Evolutionary conservation across 2,797 vertebrate genomes (phyloP), one percentile per base, ranked within the genome.

Genomic region (Paedocypris micromegethes): DNA sequence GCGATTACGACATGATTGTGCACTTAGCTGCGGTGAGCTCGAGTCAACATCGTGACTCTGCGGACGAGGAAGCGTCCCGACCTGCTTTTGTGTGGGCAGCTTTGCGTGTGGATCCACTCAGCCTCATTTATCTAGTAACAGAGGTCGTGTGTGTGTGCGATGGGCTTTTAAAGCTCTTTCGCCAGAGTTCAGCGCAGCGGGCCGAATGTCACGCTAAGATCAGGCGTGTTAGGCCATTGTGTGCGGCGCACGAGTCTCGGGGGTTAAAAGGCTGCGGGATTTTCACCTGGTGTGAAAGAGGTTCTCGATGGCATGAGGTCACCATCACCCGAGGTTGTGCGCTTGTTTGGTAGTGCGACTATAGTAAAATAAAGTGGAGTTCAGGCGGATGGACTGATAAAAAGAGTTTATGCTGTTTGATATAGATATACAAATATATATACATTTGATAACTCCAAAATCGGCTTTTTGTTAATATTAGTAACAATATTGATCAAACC

Each of bases 51-150:
- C 52, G 72, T 74, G 77, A 72, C 6, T 38, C 59, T 41, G 59
- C 57, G 9, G 62, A 66, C 41, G 58, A 41, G 54, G 49, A 66
- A 70, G 53, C 58, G 2, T 45, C 64, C 61, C 52, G 45, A 54
- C 69, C 66, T 65, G 68, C 61, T 61, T 66, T 66, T 57, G 64
- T 40, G 70, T 77, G 75, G 73, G 77, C 56, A 64, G 66, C 57
- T 66, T 37, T 57, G 64, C 72, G 47, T 66, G 54, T 23, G 4
- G 50, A 52, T 62, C 64, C 58, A 44, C 52, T 66, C 59, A 47
- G 52, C 70, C 67, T 75, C 61, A 66, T 70, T 77, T 65, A 68
- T 70, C 45, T 55, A 48, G 57, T 53, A 68, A 52, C 40, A 5
- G 38, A 52, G 58, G 37, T 70, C 66, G 43, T 59, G 58, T 47